These are phyloP conservation scores for Sebastes itinus DNA, from an alignment of 2,797 vertebrate species.

Conservation along the genomic window DNA sequence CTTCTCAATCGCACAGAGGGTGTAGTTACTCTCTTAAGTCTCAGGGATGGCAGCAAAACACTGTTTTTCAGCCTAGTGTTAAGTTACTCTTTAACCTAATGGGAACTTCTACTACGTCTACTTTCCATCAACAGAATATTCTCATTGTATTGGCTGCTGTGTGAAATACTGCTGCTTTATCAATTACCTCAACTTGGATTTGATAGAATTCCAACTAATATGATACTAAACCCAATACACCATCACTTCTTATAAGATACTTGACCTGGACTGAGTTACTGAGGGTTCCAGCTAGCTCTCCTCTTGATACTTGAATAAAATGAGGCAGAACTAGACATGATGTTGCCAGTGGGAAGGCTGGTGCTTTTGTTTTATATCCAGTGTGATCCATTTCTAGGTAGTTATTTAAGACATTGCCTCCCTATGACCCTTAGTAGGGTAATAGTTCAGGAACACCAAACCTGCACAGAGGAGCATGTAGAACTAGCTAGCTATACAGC, in stretches of 20 bases:
- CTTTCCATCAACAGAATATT: slow-evolving; percentile 5
- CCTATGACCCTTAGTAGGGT: slow-evolving; percentile 60
- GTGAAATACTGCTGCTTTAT: slow-evolving; percentile 43
- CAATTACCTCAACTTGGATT: slow-evolving; percentile 37
- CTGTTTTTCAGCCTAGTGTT: not conserved
- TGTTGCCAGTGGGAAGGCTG: slow-evolving; percentile 59
- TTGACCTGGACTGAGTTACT: slow-evolving; percentile 60
- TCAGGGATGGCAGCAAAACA: slow-evolving; percentile 17
- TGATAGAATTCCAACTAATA: slow-evolving; percentile 45
- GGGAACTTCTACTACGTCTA: not conserved
- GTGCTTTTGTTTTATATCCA: slow-evolving; percentile 66
- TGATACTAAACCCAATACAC: slow-evolving; percentile 13
- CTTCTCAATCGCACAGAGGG: no score
- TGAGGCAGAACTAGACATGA: slow-evolving; percentile 63
- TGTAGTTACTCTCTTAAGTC: not conserved
- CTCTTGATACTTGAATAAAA: slow-evolving; percentile 72
- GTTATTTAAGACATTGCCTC: slow-evolving; percentile 75
- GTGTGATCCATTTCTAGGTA: slow-evolving; percentile 69
- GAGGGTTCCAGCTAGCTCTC: slow-evolving; percentile 59
- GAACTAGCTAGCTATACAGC: slow-evolving; percentile 80
- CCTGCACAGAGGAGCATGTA: slow-evolving; percentile 74
- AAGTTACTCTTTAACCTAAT: slow-evolving; percentile 4
- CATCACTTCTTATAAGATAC: slow-evolving; percentile 36
- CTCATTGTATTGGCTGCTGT: slow-evolving; percentile 32
- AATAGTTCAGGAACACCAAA: slow-evolving; percentile 68